A percentile compares a stretch with the other conserved stretches of the same genome.
These are phyloP conservation scores for Drosophila sp. DNA, from an alignment of 1,140 invertebrate genomes.

Conservation along the genomic window DNA sequence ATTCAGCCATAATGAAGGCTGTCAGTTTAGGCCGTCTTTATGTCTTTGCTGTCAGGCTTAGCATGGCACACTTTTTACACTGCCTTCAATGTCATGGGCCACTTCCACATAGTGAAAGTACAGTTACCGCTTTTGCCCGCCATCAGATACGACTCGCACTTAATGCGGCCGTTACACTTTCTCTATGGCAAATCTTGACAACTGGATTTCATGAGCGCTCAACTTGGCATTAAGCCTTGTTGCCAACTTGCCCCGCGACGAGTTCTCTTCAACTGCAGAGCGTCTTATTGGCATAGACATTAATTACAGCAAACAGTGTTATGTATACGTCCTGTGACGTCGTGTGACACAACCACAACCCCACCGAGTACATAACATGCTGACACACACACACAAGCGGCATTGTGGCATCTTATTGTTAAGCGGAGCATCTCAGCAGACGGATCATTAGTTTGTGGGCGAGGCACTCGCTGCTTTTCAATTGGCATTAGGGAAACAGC, in stretches of 20 bases:
- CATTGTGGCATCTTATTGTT: slow-evolving; percentile 41
- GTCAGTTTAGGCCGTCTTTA: slow-evolving; percentile 41
- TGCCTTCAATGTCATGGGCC: slow-evolving; percentile 78
- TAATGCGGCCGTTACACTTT: slow-evolving; percentile 63
- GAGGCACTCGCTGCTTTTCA: slow-evolving; percentile 69
- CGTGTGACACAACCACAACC: slow-evolving; percentile 38
- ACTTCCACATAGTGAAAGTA: slow-evolving; percentile 52
- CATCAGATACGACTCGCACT: slow-evolving; percentile 38
- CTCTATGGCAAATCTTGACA: slow-evolving; percentile 65
- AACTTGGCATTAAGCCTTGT: slow-evolving; percentile 67
- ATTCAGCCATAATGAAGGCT: slow-evolving; percentile 78
- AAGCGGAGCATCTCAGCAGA: slow-evolving; percentile 28
- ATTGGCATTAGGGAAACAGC: slow-evolving; percentile 71
- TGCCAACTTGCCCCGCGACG: slow-evolving; percentile 21
- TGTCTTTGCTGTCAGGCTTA: slow-evolving; percentile 70
- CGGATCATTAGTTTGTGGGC: slow-evolving; percentile 71
- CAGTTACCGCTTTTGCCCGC: neutral
- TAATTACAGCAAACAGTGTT: slow-evolving; percentile 79
- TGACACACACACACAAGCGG: slow-evolving; percentile 20
- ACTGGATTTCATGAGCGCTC: slow-evolving; percentile 71
- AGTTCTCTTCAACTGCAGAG: slow-evolving; percentile 6
- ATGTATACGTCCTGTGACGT: slow-evolving; percentile 65
- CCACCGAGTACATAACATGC: neutral
- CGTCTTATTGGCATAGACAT: slow-evolving; percentile 78
- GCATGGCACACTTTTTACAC: slow-evolving; percentile 69